Conservation (phyloP, 2,113 vertebrate genomes). For the Sinosuthora webbiana region DNA sequence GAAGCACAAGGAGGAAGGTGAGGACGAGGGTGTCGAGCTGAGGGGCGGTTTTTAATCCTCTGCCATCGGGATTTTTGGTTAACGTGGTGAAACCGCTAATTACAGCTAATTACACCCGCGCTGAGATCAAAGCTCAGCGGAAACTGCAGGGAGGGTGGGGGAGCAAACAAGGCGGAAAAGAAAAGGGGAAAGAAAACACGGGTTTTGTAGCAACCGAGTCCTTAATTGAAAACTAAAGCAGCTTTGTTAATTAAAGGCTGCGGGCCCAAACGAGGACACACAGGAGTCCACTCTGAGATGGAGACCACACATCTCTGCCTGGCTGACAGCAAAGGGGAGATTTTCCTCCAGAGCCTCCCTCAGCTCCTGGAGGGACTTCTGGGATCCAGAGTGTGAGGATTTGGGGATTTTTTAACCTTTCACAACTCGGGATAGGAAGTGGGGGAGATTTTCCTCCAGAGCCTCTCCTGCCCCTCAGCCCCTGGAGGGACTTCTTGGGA, state of each 20-base stretch:
- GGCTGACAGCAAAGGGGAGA: not conserved
- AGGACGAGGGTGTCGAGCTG: not conserved
- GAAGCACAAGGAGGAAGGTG: not conserved
- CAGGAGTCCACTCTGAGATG: not conserved
- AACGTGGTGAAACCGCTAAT: slow-evolving; percentile 45
- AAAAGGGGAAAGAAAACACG: slow-evolving; percentile 9
- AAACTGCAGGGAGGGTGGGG: not conserved
- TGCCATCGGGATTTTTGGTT: not conserved
- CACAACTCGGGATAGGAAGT: rapidly evolving
- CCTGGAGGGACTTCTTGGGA: not conserved
- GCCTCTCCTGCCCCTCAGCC: not conserved
- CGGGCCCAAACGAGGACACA: not conserved
- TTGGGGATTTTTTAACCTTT: not conserved
- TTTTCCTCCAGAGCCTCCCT: not conserved
- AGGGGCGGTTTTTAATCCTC: not conserved
- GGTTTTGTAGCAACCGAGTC: slow-evolving; percentile 15
- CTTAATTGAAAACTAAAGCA: slow-evolving; percentile 56
- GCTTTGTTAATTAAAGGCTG: slow-evolving; percentile 50
- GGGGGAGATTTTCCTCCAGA: not conserved
- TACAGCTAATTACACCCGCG: slow-evolving; percentile 59
- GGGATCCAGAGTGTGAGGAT: not conserved
- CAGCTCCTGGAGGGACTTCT: not conserved
- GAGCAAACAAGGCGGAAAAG: slow-evolving; percentile 29
- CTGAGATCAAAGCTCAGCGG: slow-evolving; percentile 43
- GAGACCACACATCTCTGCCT: not conserved